Evolutionary conservation across 64 coral and sea anemone genomes (phyloP), one percentile per base, ranked within the genome.

Genomic region (Porites australiensis): DNA sequence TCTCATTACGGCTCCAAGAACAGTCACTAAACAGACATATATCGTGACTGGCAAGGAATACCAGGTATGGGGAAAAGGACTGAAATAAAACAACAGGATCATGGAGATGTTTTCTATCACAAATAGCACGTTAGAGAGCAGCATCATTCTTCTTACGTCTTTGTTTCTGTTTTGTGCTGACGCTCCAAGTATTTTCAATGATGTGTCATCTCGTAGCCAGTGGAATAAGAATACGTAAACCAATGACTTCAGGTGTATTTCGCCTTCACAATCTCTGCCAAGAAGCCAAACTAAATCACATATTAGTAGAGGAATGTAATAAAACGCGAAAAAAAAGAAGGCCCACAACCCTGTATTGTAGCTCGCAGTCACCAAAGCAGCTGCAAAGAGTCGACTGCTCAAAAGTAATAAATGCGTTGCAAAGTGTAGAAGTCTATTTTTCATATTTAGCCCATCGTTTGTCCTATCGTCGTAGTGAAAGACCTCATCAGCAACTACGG

Each of bases 381-480:
- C 37, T 19, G 82, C 82, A 48, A 85, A 49, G 4, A 85, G 61
- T 21, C 82, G 82, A 61, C 82, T 85, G 66, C 21, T 61, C n/a
- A 85, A 13, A 8, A 85, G 50, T 6, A 63, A 67, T 15, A 68
- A n/a, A 16, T 86, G 27, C 18, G 58, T 27, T 70, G 18, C n/a
- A 71, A 53, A 63, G 4, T 54, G 49, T 0, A 9, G 15, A 71
- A 57, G 2, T 71, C 52, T 72, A 65, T 86, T 20, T 77, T n/a
- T 53, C 3, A 53, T 16, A n/a, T 51, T 77, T 0, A 5, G 11
- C 5, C 15, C 14, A 13, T 9, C 0, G 1, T n/a, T 7, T 53
- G 1, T 3, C 20, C 27, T 37, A 37, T n/a, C 16, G 0, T n/a
- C 49, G 1, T 37, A 37, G 27, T 2, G 2, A 18, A 3, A 11